phyloP scores from a whole-genome alignment of 2,113 vertebrate genomes.

The Crotalus helleri region DNA sequence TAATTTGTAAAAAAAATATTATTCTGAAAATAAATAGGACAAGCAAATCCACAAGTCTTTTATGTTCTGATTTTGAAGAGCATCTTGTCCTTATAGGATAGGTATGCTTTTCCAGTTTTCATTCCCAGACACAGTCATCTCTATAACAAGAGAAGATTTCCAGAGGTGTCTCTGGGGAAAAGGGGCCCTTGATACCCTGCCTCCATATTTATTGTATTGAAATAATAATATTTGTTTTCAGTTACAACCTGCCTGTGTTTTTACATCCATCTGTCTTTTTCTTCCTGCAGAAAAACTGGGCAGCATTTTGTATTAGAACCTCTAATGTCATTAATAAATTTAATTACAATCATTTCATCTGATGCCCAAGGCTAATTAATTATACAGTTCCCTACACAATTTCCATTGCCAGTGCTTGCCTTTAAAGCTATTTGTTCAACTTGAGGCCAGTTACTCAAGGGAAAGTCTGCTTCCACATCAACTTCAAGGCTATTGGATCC shows the following conservation, averaged over 20 bases:
- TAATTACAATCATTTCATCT: not conserved
- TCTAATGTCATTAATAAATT: not conserved
- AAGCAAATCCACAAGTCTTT: fast-evolving
- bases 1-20: fast-evolving
- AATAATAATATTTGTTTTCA: not conserved
- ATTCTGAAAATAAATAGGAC: not conserved
- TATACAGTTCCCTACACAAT: not conserved
- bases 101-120: not conserved
- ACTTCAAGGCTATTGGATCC: not conserved
- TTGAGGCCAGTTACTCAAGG: not conserved
- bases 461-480: not conserved
- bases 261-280: not conserved
- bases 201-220: not conserved
- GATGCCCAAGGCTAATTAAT: not conserved
- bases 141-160: not conserved
- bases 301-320: not conserved
- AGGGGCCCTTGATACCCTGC: no score
- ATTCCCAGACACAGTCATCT: not conserved
- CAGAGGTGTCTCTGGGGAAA: not conserved
- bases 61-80: not conserved
- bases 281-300: not conserved
- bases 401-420: not conserved
- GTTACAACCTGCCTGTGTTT: not conserved
- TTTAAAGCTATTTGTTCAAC: not conserved
- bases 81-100: not conserved